Evolutionary conservation across 2,888 invertebrate genomes (phyloP), one percentile per base, ranked within the genome.

Genomic region (Notodonta dromedarius): DNA sequence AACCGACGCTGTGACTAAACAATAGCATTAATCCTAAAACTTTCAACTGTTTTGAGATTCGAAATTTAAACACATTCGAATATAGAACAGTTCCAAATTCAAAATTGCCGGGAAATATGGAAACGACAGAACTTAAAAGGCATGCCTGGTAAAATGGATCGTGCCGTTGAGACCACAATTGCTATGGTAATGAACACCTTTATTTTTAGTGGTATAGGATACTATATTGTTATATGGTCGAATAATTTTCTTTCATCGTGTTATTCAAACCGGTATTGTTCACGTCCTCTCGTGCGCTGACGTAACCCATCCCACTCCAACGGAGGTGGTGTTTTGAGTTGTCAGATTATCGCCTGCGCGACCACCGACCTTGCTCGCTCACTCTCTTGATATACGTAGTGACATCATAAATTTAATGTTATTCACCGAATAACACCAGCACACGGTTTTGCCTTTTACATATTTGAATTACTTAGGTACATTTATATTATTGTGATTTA

Each of bases 361-460:
- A 73, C 62, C 65, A 71, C 76, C 70, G 89, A 80, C 90, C 90
- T 89, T 84, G 86, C 79, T 80, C 85, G 74, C 84, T 66, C 67
- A 69, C 66, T 69, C 78, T 85, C 86, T 84, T 85, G 82, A 79
- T 86, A 84, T 78, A 84, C 82, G 83, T 80, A 81, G 84, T 91
- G 90, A 91, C 89, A 91, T 91, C 91, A 91, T 83, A 80, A 71
- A 77, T 76, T 77, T 83, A 76, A 82, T 74, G 74, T 77, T 78
- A 71, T 70, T 72, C 80, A 63, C 74, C 70, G 72, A 80, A 79
- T 75, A 79, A 75, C 67, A 74, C 67, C 68, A 73, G 67, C 67
- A 64, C 69, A 68, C 67, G 67, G 70, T 70, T 74, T 78, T 69
- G 71, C 67, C 69, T 66, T 70, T 76, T 73, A 57, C 65, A 73